Percentiles rank a stretch among this genome's conserved stretches.
Conservation (phyloP, 2,888 invertebrate genomes). For the Drosophila suboccidentalis region DNA sequence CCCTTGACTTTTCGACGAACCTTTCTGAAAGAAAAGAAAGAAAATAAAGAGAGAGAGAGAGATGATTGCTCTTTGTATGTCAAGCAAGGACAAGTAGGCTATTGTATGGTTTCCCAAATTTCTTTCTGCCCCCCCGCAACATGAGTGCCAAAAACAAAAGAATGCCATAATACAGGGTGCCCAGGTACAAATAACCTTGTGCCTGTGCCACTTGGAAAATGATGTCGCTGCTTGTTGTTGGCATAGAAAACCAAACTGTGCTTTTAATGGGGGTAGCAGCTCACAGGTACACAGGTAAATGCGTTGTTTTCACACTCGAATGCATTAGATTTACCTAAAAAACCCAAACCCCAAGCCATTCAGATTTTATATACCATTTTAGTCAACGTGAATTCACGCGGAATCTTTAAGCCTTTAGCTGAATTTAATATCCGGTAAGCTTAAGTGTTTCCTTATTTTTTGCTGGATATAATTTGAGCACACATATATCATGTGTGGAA, state of each 20-base stretch:
- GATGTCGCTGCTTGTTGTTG: conserved; percentile 5
- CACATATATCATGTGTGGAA: conserved; percentile 27
- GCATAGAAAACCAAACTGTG: neutral
- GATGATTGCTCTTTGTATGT: conserved; percentile 28
- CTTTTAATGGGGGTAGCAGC: conserved; percentile 8
- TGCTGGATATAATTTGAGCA: neutral
- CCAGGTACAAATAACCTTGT: conserved; percentile 10
- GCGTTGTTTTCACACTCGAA: conserved; percentile 40
- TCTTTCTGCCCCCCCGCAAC: conserved; percentile 6
- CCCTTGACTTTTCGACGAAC: conserved; percentile 20
- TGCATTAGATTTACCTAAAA: conserved; percentile 35
- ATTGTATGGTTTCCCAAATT: conserved; percentile 41
- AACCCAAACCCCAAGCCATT: conserved; percentile 2
- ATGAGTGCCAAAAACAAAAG: conserved; percentile 29
- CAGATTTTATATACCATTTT: conserved; percentile 2
- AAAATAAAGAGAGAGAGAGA: neutral
- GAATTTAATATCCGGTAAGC: conserved; percentile 48
- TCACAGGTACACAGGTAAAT: conserved; percentile 27
- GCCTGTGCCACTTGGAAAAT: conserved; percentile 21
- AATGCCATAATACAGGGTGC: conserved; percentile 19
- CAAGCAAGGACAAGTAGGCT: conserved; percentile 38
- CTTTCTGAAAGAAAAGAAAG: neutral
- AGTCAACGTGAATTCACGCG: conserved; percentile 33
- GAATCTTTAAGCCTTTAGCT: conserved; percentile 44
- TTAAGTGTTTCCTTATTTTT: conserved; percentile 18